Evolutionary conservation across 1,140 invertebrate genomes (phyloP).

Genomic region (Bemisia tabaci): DNA sequence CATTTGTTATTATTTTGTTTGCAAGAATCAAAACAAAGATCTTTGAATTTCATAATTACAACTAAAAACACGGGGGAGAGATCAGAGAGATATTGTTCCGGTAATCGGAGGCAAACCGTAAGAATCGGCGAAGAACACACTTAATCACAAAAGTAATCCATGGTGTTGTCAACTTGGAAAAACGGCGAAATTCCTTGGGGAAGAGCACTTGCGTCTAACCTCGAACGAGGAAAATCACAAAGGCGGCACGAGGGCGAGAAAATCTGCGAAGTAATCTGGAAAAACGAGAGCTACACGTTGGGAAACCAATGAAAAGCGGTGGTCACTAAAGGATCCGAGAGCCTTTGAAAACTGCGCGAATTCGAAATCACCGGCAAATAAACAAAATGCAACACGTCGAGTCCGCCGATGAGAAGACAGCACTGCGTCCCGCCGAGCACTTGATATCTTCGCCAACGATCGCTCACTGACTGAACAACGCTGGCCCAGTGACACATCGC

Average conservation of each 20-base stretch:
- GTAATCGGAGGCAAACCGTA: too few relatives aligned
- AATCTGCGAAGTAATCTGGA: background rate
- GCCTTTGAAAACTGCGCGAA: background rate
- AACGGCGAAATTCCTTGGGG: background rate
- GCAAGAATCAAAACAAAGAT: background rate
- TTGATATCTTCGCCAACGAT: constrained; percentile 2
- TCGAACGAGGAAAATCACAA: background rate
- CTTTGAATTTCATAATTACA: background rate
- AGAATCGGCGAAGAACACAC: too few relatives aligned
- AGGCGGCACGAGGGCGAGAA: background rate
- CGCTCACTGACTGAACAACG: constrained; percentile 14
- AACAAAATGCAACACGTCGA: background rate
- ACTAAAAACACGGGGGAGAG: too few relatives aligned
- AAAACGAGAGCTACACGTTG: too few relatives aligned
- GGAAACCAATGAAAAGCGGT: background rate
- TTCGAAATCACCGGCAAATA: background rate
- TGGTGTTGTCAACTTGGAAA: background rate
- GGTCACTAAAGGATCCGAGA: background rate
- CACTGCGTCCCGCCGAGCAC: constrained; percentile 3
- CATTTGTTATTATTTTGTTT: background rate
- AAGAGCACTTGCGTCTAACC: background rate
- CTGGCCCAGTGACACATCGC: constrained; percentile 24
- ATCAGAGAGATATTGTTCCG: too few relatives aligned
- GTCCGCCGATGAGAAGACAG: background rate
- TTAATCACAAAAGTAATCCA: too few relatives aligned